Evolutionary conservation across 1,140 invertebrate genomes (phyloP).

Genomic region (Condylostylus longicornis): DNA sequence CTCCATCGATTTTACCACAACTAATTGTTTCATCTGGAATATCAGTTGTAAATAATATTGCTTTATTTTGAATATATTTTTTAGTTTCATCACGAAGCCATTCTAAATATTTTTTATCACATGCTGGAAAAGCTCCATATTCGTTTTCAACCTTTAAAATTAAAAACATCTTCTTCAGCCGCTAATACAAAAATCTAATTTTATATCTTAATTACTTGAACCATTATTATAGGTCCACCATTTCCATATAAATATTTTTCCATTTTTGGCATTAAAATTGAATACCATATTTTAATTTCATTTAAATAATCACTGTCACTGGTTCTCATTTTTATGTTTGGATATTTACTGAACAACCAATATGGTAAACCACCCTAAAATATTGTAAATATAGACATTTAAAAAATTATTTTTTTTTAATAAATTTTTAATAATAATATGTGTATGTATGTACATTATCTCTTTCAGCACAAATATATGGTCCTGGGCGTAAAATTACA

Average conservation of each 20-base stretch:
- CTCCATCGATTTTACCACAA: slow-evolving; percentile 44
- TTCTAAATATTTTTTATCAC: slow-evolving; percentile 45
- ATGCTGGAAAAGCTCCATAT: slow-evolving; percentile 55
- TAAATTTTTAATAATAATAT: too few relatives aligned
- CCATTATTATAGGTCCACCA: slow-evolving; percentile 61
- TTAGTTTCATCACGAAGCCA: slow-evolving; percentile 42
- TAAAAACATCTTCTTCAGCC: not conserved
- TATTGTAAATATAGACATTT: not conserved
- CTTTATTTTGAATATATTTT: slow-evolving; percentile 38
- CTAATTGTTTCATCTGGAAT: slow-evolving; percentile 35
- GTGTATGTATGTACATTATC: slow-evolving; percentile 22
- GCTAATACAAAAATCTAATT: not conserved
- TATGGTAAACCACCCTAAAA: slow-evolving; percentile 62
- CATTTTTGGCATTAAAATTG: slow-evolving; percentile 38
- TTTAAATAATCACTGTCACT: slow-evolving; percentile 41
- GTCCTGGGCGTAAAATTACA: slow-evolving; percentile 62
- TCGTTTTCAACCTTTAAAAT: slow-evolving; percentile 49
- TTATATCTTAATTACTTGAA: slow-evolving; percentile 37
- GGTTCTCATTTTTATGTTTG: slow-evolving; percentile 47
- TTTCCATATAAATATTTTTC: slow-evolving; percentile 47
- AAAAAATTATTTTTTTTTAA: too few relatives aligned
- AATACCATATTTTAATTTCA: slow-evolving; percentile 43
- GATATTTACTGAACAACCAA: slow-evolving; percentile 56
- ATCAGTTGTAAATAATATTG: slow-evolving; percentile 59
- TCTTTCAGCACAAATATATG: slow-evolving; percentile 66